phyloP scores from a whole-genome alignment of 2,888 invertebrate species.

The Cremastinae sp. region DNA sequence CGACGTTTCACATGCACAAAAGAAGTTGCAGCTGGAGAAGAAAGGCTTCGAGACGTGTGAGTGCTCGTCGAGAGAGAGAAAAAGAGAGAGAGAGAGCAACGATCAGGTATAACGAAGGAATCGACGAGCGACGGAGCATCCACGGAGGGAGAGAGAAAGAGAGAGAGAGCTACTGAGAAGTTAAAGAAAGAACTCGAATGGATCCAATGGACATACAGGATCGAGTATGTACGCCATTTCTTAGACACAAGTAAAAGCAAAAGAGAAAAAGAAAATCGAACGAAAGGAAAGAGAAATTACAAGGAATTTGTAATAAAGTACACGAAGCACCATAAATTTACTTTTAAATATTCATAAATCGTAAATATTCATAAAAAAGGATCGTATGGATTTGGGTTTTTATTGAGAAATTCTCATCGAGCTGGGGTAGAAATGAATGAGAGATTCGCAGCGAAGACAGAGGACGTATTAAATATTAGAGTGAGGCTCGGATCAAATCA shows the following conservation, averaged over 20 bases:
- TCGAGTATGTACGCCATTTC: slow-evolving; percentile 30
- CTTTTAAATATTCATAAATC: too few species aligned
- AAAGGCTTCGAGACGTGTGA: slow-evolving; percentile 28
- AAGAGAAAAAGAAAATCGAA: not conserved
- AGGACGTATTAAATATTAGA: too few species aligned
- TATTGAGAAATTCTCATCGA: too few species aligned
- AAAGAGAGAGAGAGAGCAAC: slow-evolving; percentile 43
- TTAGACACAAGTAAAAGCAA: slow-evolving; percentile 15
- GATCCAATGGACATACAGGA: slow-evolving; percentile 47
- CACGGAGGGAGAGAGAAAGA: slow-evolving; percentile 34
- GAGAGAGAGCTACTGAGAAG: slow-evolving; percentile 36
- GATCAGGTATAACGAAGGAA: slow-evolving; percentile 55
- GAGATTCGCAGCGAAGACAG: too few species aligned
- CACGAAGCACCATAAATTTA: too few species aligned
- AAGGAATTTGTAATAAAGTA: not conserved
- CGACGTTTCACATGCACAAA: slow-evolving; percentile 56
- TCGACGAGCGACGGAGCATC: slow-evolving; percentile 46
- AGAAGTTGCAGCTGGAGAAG: slow-evolving; percentile 59
- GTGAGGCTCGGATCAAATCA: slow-evolving; percentile 72
- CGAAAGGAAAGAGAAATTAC: not conserved
- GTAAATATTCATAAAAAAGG: too few species aligned
- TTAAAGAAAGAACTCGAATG: slow-evolving; percentile 54
- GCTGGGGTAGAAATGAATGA: too few species aligned
- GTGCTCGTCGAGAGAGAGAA: slow-evolving; percentile 5
- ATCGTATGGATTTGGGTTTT: too few species aligned